Base-by-base conservation (phyloP, 2,797 vertebrate genomes). In the Graptemys geographica region DNA sequence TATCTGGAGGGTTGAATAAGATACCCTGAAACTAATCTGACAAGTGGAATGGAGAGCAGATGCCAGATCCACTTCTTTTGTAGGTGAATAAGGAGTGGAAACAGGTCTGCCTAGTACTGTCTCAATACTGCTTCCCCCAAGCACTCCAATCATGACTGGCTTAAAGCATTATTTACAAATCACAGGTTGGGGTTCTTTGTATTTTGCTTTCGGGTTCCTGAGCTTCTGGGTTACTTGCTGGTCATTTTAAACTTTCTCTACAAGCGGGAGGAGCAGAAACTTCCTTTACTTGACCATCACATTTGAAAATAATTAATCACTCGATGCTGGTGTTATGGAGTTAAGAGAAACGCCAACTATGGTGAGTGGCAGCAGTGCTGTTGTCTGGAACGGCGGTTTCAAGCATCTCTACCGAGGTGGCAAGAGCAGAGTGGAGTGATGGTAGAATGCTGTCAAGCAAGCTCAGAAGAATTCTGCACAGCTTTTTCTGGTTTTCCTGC, bases 401-500 rank as follows among this genome's bases (percentile, higher is more conserved):
- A 52, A 83, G 49, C 0, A 0, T 12, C 57, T 88, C 13, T 86
- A 57, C 12, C 37, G n/a, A 65, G 4, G 6, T 25, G 13, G 23
- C 44, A 59, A 31, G 47, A 72, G 65, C 91, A 28, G 15, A 84
- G 9, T 69, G 31, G 33, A 47, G 41, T 41, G 27, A 65, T 79
- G 21, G 74, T 57, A 93, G 72, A 93, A 92, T 90, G 18, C 57
- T 41, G 28, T 27, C 72, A 51, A 90, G 72, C 89, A 72, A n/a
- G 69, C 44, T 93, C 0, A 2, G 90, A 95, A 91, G 95, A 93
- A 21, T 55, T 44, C 72, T 87, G 56, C 47, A 86, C 81, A 88
- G 33, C 16, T 86, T 86, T 91, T 84, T 91, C 89, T 79, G 59
- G 15, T 93, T 95, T 96, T 85, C 84, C 86, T 92, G 21, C 91